Evolutionary conservation across 92 coral and sea anemone species (phyloP), one percentile per base, ranked within the genome.

Genomic region (Umimayanthus kanabou): DNA sequence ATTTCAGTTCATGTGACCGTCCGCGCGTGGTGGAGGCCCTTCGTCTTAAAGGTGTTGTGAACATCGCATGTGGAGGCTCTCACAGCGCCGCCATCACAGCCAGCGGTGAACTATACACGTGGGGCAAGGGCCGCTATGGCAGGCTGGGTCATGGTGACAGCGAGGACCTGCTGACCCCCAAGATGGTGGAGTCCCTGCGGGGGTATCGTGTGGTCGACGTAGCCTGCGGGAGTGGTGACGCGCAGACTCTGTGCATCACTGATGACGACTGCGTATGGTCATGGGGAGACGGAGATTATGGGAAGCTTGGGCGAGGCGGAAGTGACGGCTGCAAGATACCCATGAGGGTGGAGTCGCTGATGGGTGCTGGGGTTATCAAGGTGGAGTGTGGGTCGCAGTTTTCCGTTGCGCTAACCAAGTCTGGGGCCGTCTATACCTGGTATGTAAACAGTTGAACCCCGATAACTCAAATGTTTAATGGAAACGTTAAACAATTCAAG

Each of bases 201-300:
- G 99, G 98, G 26, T 91, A 95, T 80, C 94, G 95, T 25, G 99
- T 96, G 81, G 80, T 95, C 26, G 99, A 95, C 85, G 97, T 95
- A 55, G 99, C 99, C 15, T 96, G 99, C 84, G 99, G 99, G 4
- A 96, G 99, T 86, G 99, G 99, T 11, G 99, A 96, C 77, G 99
- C 99, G 7, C 99, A 96, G 92, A 96, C 99, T n/a, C 93, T 96
- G 84, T 95, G 98, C 57, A 77, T 96, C 87, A 96, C 99, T 45
- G 98, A 96, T 64, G 98, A 96, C 88, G 98, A 96, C 84, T 95
- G 96, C 80, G 98, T 96, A 5, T 93, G 98, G 98, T 96, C 99
- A 22, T 96, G 99, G 99, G 99, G 99, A 76, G 99, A 96, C 88
- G 99, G 99, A 4, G 99, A 96, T 88, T 96, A 96, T 69, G 99